Conservation (phyloP, 2,888 invertebrate genomes). For the Lepidocyrtinus sp. region DNA sequence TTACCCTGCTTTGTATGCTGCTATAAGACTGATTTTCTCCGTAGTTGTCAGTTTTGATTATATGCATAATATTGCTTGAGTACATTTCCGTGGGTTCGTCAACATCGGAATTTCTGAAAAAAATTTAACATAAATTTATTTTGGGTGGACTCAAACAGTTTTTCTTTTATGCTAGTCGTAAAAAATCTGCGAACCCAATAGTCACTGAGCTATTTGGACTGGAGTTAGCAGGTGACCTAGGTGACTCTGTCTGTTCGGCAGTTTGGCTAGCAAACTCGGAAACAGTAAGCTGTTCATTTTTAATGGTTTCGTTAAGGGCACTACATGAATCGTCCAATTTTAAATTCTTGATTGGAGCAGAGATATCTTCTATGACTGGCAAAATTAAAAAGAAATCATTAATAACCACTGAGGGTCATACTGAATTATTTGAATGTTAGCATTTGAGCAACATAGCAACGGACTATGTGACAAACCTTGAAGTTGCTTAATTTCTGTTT, state of each 20-base stretch:
- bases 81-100: not conserved
- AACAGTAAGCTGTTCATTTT: constrained; percentile 30
- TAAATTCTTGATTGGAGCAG: too few species aligned
- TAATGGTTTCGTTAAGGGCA: constrained; percentile 31
- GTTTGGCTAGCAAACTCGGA: constrained; percentile 38
- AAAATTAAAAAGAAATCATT: too few species aligned
- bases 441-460: too few species aligned
- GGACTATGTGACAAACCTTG: too few species aligned
- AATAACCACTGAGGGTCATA: too few species aligned
- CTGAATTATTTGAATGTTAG: too few species aligned
- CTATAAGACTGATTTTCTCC: not conserved
- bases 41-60: not conserved
- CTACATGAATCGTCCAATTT: constrained; percentile 33
- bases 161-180: too few species aligned
- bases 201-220: constrained; percentile 22
- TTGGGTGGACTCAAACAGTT: not conserved
- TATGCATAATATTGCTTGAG: not conserved
- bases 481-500: constrained; percentile 30
- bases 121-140: not conserved
- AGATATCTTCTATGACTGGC: too few species aligned
- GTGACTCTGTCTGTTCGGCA: constrained; percentile 39
- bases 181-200: not conserved
- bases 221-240: constrained; percentile 23
- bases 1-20: not conserved
- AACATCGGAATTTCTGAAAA: not conserved